phyloP scores from a whole-genome alignment of 2,113 vertebrate genomes.

The Pundamilia nyererei region DNA sequence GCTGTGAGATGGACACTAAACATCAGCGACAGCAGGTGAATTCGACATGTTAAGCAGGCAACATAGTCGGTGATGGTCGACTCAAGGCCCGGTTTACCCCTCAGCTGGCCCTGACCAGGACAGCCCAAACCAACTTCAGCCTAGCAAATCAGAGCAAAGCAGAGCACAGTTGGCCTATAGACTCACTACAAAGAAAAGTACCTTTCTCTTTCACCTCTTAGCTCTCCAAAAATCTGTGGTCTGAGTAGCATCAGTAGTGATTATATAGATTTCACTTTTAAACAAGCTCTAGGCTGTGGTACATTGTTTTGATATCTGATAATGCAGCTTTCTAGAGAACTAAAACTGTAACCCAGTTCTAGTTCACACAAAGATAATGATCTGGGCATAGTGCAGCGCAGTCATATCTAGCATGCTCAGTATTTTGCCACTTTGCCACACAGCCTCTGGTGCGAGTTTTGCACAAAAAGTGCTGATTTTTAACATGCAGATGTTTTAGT shows the following conservation, averaged over 20 bases:
- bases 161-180: background rate
- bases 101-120: background rate
- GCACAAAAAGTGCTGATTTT: background rate
- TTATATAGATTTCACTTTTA: background rate
- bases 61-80: background rate
- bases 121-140: background rate
- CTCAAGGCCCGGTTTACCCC: background rate
- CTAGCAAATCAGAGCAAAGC: background rate
- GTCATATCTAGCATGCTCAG: background rate
- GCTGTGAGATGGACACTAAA: background rate
- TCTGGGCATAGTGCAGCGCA: background rate
- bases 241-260: background rate
- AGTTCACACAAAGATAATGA: background rate
- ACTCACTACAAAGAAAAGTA: background rate
- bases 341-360: background rate
- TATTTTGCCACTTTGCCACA: background rate
- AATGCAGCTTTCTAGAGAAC: background rate
- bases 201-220: background rate
- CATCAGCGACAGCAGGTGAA: background rate
- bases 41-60: background rate
- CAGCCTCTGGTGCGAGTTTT: background rate
- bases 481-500: background rate
- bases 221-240: background rate
- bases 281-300: background rate
- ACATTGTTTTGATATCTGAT: background rate